These are phyloP conservation scores for Brassicogethes aeneus DNA, from an alignment of 2,888 invertebrate species.

Conservation along the genomic window DNA sequence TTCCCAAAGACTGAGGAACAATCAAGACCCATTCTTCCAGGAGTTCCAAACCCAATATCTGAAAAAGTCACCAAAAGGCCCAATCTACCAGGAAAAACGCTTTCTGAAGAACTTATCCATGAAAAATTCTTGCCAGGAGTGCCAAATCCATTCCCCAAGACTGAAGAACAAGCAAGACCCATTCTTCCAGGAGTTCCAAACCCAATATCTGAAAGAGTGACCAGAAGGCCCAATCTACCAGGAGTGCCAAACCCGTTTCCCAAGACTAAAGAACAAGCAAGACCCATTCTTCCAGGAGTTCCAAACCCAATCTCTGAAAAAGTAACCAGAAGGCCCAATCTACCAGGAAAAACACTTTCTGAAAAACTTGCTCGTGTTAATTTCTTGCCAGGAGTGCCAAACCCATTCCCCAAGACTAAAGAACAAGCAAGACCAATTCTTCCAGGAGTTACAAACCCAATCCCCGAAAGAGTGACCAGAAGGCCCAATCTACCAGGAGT, in stretches of 20 bases:
- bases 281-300: not conserved
- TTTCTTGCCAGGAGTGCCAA: no score
- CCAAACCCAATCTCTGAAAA: not conserved
- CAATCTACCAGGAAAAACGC: not conserved
- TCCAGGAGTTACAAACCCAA: no score
- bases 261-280: not conserved
- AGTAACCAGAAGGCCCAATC: not conserved
- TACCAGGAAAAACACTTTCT: not conserved
- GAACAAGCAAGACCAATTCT: no score
- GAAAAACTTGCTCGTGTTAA: no score
- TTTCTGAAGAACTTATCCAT: not conserved
- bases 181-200: not conserved
- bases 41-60: not conserved
- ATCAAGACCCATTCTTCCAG: not conserved
- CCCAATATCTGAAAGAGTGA: not conserved
- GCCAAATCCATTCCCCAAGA: not conserved
- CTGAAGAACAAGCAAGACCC: not conserved
- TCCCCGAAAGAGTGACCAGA: no score
- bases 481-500: no score
- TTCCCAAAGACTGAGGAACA: not conserved
- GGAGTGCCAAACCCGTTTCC: not conserved
- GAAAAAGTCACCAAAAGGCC: not conserved
- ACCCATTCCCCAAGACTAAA: no score
- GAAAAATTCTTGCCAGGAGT: not conserved
- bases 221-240: not conserved